phyloP scores from a whole-genome alignment of 2,888 invertebrate species.

The Synergus itoensis region DNA sequence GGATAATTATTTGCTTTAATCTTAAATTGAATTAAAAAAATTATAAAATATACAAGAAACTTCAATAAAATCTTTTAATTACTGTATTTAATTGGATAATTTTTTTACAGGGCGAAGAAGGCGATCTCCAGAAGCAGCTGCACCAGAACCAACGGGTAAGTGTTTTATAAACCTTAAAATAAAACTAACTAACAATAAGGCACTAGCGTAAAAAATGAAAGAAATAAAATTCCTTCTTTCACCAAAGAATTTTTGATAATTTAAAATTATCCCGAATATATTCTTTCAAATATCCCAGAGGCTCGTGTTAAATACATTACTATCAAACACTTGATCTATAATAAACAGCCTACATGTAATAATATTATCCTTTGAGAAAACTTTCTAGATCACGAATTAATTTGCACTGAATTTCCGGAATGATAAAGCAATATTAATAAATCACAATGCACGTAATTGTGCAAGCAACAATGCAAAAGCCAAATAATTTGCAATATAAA shows the following conservation, averaged over 20 bases:
- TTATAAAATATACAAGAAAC: too few species aligned
- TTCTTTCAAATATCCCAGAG: constrained; percentile 3
- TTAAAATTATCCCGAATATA: background rate
- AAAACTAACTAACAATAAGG: background rate
- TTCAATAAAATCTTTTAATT: background rate
- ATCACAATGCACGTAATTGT: constrained; percentile 17
- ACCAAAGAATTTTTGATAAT: background rate
- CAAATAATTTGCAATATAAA: constrained; percentile 1
- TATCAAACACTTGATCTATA: constrained; percentile 14
- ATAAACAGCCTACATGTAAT: constrained; percentile 10
- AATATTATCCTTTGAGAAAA: constrained; percentile 19
- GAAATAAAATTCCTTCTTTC: background rate
- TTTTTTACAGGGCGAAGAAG: constrained; percentile 68
- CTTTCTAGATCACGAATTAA: constrained; percentile 31
- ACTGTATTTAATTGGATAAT: constrained; percentile 10
- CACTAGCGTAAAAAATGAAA: background rate
- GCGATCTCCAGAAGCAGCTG: constrained; percentile 60
- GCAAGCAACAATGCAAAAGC: background rate
- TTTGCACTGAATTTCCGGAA: constrained; percentile 19
- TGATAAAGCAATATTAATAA: constrained; percentile 10
- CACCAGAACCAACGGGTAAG: constrained; percentile 65
- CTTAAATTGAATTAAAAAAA: too few species aligned
- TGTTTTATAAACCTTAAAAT: constrained; percentile 15
- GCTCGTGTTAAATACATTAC: background rate
- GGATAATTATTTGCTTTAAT: too few species aligned